Base-by-base conservation (phyloP, 2,113 vertebrate genomes). In the Hemiscyllium ocellatum region DNA sequence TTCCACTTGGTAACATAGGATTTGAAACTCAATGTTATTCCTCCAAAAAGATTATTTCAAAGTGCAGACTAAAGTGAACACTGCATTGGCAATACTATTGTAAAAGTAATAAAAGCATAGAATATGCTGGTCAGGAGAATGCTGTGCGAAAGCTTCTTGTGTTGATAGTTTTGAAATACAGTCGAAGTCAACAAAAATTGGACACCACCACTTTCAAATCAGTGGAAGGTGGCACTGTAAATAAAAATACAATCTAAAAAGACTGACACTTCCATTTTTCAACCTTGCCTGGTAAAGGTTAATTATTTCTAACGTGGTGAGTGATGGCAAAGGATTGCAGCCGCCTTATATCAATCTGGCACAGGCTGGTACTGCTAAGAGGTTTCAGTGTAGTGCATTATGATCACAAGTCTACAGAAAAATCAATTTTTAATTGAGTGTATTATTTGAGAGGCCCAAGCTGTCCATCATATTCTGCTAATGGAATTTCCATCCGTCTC, bases 381-480 rank as follows among this genome's bases (percentile, higher is more conserved):
- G 96, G 96, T 96, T 96, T 96, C 96, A 96, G 96, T 95, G 95
- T 80, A 96, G 95, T 69, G 96, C 96, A 96, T 96, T 95, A 96
- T 85, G 96, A 96, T 37, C 69, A 96, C 96, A 96, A 96, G 96
- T 95, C 96, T 96, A 96, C 96, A 86, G 96, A 95, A 96, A 97
- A 97, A 97, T 97, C 97, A 97, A 95, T 96, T 96, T 97, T 97
- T 98, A 98, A 98, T 98, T 97, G 97, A 98, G 97, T 97, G 97
- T 96, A 94, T 96, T 96, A 96, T 96, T 95, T 96, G 96, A 97
- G 96, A 95, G 96, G 95, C 96, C 96, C 94, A 94, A 96, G 96
- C 94, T 96, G 97, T 97, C 97, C 96, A 96, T 96, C 96, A 96
- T 96, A 96, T 96, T 95, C 95, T 96, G 96, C 97, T 97, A 96